A percentile compares a stretch with the other conserved stretches of the same genome.
Evolutionary conservation across 2,113 vertebrate genomes (phyloP).

Genomic region (Cyanoliseus patagonus): DNA sequence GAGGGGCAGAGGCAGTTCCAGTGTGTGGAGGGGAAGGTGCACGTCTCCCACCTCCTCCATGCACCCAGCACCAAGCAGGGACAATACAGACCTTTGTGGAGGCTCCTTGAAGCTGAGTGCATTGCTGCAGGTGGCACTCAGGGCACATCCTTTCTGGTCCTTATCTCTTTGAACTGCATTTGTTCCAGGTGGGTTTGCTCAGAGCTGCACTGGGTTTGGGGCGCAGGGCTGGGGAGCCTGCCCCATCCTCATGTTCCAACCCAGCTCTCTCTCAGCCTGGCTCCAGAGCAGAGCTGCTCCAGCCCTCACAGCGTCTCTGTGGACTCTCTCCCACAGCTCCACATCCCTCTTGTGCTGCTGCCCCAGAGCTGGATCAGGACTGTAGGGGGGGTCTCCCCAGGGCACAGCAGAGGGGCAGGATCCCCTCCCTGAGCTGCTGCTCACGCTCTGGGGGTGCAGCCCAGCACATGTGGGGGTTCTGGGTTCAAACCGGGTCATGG

Average conservation of each 20-base stretch:
- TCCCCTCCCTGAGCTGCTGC: not conserved
- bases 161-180: accelerated
- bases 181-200: not conserved
- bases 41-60: not conserved
- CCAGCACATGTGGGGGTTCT: not conserved
- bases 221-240: not conserved
- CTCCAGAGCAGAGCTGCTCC: not conserved
- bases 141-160: not conserved
- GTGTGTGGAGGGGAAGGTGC: not conserved
- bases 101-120: not conserved
- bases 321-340: not conserved
- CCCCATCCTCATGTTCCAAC: not conserved
- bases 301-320: not conserved
- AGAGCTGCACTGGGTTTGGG: not conserved
- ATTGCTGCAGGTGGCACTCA: not conserved
- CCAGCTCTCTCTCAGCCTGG: not conserved
- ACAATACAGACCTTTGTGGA: not conserved
- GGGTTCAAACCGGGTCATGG: not conserved
- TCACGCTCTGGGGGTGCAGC: not conserved
- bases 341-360: too few species aligned
- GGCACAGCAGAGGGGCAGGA: too few species aligned
- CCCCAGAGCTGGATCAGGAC: too few species aligned
- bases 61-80: not conserved
- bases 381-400: too few species aligned
- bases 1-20: not conserved